Percentiles rank a stretch among this genome's conserved stretches.
These are phyloP conservation scores for Drosophila varians DNA, from an alignment of 1,140 invertebrate genomes.

Conservation along the genomic window DNA sequence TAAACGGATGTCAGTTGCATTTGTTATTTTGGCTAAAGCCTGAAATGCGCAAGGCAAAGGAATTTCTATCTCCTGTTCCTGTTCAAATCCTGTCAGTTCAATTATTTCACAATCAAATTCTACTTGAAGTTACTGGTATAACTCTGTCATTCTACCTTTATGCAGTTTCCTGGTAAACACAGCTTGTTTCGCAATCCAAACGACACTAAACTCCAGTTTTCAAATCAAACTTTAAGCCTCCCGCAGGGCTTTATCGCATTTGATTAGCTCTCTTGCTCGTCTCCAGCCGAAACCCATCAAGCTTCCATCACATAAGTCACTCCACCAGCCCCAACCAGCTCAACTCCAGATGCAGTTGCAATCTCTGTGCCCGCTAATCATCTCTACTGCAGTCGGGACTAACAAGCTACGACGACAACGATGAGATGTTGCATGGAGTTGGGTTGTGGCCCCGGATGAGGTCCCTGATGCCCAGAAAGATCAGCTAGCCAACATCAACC, in stretches of 20 bases:
- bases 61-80: background rate
- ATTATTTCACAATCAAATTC: background rate
- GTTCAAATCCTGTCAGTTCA: background rate
- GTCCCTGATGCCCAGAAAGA: conserved; percentile 30
- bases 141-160: background rate
- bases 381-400: conserved; percentile 38
- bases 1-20: background rate
- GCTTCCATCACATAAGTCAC: conserved; percentile 57
- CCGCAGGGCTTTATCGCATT: conserved; percentile 22
- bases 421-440: conserved; percentile 15
- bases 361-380: conserved; percentile 55
- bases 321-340: conserved; percentile 6
- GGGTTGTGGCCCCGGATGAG: conserved; percentile 9
- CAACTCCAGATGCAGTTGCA: conserved; percentile 29
- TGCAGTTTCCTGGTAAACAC: background rate
- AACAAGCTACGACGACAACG: conserved; percentile 51
- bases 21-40: background rate
- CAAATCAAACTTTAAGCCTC: conserved; percentile 23
- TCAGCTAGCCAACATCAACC: conserved; percentile 29
- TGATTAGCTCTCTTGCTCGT: conserved; percentile 39
- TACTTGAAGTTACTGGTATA: background rate
- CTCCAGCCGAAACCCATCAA: conserved; percentile 24
- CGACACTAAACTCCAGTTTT: background rate
- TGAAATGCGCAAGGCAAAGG: background rate
- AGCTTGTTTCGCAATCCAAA: background rate